phyloP scores from a whole-genome alignment of 2,113 vertebrate species.

The Lagopus muta region DNA sequence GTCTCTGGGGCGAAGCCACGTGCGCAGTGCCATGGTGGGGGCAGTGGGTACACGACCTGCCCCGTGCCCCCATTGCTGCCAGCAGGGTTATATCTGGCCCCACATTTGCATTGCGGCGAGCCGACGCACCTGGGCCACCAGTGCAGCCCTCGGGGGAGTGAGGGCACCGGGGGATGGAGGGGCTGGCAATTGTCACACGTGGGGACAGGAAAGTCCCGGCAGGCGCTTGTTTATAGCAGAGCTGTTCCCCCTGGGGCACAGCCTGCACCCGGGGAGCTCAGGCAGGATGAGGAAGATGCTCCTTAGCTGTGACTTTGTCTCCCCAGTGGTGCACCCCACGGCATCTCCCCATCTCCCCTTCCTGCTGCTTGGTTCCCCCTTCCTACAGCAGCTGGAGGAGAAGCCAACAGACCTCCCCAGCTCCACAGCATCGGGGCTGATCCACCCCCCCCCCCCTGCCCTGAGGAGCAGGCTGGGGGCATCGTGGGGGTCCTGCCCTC shows the following conservation, averaged over 20 bases:
- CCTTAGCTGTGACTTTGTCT: background rate
- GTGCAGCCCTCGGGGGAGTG: conserved; percentile 10
- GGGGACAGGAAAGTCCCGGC: conserved; percentile 38
- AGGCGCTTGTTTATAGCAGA: background rate
- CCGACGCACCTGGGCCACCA: conserved; percentile 8
- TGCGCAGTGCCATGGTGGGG: background rate
- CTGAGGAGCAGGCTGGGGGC: background rate
- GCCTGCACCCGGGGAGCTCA: background rate
- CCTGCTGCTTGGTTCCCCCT: fast-evolving
- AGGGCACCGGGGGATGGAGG: background rate
- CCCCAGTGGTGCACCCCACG: background rate
- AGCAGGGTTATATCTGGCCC: conserved; percentile 31
- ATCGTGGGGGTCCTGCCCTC: background rate
- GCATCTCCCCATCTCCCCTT: background rate
- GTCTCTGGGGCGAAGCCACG: background rate
- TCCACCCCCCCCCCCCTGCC: background rate
- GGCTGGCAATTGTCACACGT: background rate
- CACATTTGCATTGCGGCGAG: conserved; percentile 55
- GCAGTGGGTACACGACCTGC: background rate
- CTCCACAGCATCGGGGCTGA: background rate
- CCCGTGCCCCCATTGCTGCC: background rate
- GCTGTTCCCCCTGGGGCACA: background rate
- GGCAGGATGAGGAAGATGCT: background rate
- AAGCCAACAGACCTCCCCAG: background rate
- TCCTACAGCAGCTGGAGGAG: fast-evolving